Conservation (phyloP, 2,888 invertebrate genomes). For the Pecten maximus region DNA sequence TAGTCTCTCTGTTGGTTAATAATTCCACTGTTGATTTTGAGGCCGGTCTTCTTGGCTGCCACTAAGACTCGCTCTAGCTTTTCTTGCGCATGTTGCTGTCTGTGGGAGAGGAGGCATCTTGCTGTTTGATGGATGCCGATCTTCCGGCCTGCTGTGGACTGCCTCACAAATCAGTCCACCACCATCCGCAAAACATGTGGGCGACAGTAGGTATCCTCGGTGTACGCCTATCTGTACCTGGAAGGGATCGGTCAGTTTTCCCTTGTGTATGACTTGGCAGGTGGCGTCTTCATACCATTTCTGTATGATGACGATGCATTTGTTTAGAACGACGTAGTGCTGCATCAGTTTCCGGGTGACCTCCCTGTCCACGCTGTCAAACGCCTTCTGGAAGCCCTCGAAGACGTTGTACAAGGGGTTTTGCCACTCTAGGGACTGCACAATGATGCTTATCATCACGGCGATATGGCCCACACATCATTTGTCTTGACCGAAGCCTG, state of each 20-base stretch:
- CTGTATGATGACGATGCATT: conserved; percentile 37
- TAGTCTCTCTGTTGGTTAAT: conserved; percentile 30
- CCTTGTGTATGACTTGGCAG: conserved; percentile 39
- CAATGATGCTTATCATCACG: not conserved
- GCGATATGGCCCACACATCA: not conserved
- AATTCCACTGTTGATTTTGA: conserved; percentile 36
- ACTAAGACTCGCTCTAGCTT: not conserved
- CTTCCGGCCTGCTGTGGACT: conserved; percentile 40
- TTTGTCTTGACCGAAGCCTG: conserved; percentile 40
- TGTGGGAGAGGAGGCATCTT: too few species aligned
- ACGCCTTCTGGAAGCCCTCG: conserved; percentile 49
- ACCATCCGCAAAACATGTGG: conserved; percentile 42
- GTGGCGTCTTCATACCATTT: conserved; percentile 1
- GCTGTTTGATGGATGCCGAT: too few species aligned
- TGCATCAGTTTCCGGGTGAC: conserved; percentile 46
- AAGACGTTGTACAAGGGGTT: conserved; percentile 23
- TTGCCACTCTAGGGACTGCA: conserved; percentile 39
- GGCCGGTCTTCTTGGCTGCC: not conserved
- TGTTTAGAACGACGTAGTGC: conserved; percentile 41
- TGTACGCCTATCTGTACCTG: conserved; percentile 38
- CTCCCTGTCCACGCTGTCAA: conserved; percentile 48
- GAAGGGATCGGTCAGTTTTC: conserved; percentile 46
- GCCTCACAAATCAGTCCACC: conserved; percentile 44
- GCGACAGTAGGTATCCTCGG: conserved; percentile 45
- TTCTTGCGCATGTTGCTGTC: conserved; percentile 34